Evolutionary conservation across 2,888 invertebrate genomes (phyloP).

Genomic region (Sphaerophoria rueppellii): DNA sequence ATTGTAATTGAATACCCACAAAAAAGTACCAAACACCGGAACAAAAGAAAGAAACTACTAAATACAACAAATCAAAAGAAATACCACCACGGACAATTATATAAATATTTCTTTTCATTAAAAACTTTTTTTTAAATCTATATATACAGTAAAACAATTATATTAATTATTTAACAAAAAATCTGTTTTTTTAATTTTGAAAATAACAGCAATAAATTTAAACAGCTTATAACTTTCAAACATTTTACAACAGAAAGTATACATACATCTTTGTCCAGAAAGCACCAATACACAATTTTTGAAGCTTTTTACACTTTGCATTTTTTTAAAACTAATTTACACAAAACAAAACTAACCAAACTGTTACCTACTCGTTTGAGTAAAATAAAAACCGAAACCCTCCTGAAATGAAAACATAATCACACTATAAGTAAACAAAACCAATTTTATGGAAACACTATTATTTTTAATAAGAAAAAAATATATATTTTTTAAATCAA

Average conservation of each 20-base stretch:
- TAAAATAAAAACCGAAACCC: conserved; percentile 59
- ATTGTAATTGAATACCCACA: neutral
- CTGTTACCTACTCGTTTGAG: conserved; percentile 34
- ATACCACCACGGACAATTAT: conserved; percentile 12
- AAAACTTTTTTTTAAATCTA: neutral
- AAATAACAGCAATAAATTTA: too few relatives aligned
- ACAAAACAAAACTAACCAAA: conserved; percentile 18
- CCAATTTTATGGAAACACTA: neutral
- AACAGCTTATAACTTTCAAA: neutral
- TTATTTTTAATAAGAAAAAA: conserved; percentile 1
- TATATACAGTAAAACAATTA: neutral
- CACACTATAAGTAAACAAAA: conserved; percentile 32
- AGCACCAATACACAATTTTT: neutral
- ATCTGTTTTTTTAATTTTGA: too few relatives aligned
- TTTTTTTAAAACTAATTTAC: conserved; percentile 6
- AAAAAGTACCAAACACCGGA: conserved; percentile 23
- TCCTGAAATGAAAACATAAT: conserved; percentile 61
- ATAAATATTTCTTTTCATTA: neutral
- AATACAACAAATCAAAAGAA: conserved; percentile 24
- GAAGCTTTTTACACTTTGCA: conserved; percentile 1
- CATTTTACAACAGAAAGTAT: neutral
- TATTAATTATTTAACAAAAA: neutral
- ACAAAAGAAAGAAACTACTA: neutral
- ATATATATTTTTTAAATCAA: conserved; percentile 57
- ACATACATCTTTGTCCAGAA: neutral